phyloP scores from a whole-genome alignment of 2,113 vertebrate genomes.

The Neopipo cinnamomea region DNA sequence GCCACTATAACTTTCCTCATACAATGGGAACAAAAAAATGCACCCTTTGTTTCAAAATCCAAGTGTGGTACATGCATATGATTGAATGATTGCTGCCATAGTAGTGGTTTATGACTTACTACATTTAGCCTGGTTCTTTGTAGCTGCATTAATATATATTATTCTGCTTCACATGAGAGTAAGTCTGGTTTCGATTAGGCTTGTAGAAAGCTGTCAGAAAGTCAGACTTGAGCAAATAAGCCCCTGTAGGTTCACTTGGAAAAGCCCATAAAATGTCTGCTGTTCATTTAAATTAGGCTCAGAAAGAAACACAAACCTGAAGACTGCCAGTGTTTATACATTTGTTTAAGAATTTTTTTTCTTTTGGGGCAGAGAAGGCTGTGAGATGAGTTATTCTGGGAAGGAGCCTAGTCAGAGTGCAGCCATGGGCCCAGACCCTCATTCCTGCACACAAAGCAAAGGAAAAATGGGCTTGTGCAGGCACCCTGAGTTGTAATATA shows the following conservation, averaged over 20 bases:
- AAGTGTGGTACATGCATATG: neutral
- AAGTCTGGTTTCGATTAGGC: constrained; percentile 74
- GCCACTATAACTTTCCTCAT: neutral
- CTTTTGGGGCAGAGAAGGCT: neutral
- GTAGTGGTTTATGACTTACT: constrained; percentile 38
- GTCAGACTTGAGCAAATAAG: constrained; percentile 50
- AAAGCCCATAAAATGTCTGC: constrained; percentile 65
- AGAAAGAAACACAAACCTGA: constrained; percentile 61
- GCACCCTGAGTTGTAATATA: neutral
- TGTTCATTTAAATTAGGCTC: constrained; percentile 59
- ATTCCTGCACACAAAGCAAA: neutral
- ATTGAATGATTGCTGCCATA: neutral
- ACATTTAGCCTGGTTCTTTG: constrained; percentile 46
- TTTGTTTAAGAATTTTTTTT: constrained; percentile 59
- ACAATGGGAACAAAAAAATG: neutral
- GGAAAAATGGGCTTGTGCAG: neutral
- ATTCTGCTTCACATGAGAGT: constrained; percentile 22
- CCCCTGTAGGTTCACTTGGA: constrained; percentile 60
- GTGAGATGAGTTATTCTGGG: constrained; percentile 9
- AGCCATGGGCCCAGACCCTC: neutral
- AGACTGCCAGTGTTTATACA: constrained; percentile 56
- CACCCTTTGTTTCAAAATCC: constrained; percentile 19
- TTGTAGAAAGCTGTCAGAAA: constrained; percentile 51
- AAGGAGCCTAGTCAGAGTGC: constrained; percentile 29
- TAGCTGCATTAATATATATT: constrained; percentile 44